These are phyloP conservation scores for Hystrix brachyura DNA, from an alignment of 2,113 vertebrate species.

Conservation along the genomic window DNA sequence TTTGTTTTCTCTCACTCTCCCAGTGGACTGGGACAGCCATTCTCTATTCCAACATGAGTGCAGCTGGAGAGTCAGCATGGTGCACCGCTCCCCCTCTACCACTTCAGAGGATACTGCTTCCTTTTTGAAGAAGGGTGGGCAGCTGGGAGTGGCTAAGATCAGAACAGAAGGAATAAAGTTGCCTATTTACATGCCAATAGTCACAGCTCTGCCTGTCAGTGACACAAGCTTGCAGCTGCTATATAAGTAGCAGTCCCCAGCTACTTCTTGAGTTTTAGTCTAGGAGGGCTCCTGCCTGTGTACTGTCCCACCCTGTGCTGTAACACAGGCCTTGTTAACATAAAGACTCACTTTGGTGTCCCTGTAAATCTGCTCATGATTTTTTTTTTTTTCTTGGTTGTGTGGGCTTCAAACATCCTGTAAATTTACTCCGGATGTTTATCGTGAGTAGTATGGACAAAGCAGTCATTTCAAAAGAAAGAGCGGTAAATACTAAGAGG, in stretches of 20 bases:
- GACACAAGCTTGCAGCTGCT: no score
- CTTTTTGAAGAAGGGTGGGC: background rate
- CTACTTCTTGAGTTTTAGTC: background rate
- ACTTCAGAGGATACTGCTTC: background rate
- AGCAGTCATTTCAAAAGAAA: background rate
- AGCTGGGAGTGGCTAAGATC: background rate
- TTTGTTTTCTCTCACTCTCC: background rate
- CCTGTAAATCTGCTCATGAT: background rate
- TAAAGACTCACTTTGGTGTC: background rate
- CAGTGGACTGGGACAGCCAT: background rate
- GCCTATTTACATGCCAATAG: background rate
- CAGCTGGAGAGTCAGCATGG: background rate
- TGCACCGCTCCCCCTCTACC: background rate
- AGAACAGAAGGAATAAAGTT: background rate
- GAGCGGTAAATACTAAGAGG: background rate
- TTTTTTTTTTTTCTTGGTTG: background rate
- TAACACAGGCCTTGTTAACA: background rate
- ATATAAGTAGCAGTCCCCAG: background rate
- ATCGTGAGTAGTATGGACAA: background rate
- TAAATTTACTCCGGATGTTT: background rate
- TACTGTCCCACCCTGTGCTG: background rate
- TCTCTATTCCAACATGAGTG: background rate
- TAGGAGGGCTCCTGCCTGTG: background rate
- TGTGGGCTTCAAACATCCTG: background rate
- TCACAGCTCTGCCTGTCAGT: background rate